phyloP scores from a whole-genome alignment of 2,888 invertebrate species.

The Nemoura dubitans region DNA sequence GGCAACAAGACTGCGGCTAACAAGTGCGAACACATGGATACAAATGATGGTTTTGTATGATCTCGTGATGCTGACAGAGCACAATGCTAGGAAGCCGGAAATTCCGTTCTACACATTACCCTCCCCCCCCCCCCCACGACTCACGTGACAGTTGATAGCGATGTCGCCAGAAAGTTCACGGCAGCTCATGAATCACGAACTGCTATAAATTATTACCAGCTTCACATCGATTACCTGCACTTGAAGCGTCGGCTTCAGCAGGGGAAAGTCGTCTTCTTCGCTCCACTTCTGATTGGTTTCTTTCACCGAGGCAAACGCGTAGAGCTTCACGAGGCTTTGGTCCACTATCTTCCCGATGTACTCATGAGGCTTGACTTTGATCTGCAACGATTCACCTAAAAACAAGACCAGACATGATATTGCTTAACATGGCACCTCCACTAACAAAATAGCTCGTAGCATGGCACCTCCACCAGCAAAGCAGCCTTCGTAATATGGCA shows the following conservation, averaged over 20 bases:
- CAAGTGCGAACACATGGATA: too few relatives aligned
- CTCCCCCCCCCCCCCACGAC: background rate
- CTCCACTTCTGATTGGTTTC: constrained; percentile 80
- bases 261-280: constrained; percentile 76
- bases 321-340: constrained; percentile 75
- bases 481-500: too few relatives aligned
- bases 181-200: background rate
- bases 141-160: background rate
- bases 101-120: too few relatives aligned
- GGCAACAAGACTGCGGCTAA: too few relatives aligned
- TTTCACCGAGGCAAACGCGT: constrained; percentile 75
- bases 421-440: background rate
- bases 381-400: constrained; percentile 66
- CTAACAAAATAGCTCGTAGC: too few relatives aligned
- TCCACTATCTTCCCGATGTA: constrained; percentile 77
- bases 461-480: too few relatives aligned
- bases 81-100: too few relatives aligned
- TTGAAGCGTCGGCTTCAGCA: constrained; percentile 73
- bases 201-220: background rate
- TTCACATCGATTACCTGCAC: constrained; percentile 64
- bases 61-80: too few relatives aligned
- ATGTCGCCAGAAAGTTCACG: background rate
- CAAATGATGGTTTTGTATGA: too few relatives aligned
- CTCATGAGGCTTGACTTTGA: constrained; percentile 71
- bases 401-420: background rate